Base-by-base conservation (phyloP, 2,888 invertebrate species). In the Calameuta pallipes region DNA sequence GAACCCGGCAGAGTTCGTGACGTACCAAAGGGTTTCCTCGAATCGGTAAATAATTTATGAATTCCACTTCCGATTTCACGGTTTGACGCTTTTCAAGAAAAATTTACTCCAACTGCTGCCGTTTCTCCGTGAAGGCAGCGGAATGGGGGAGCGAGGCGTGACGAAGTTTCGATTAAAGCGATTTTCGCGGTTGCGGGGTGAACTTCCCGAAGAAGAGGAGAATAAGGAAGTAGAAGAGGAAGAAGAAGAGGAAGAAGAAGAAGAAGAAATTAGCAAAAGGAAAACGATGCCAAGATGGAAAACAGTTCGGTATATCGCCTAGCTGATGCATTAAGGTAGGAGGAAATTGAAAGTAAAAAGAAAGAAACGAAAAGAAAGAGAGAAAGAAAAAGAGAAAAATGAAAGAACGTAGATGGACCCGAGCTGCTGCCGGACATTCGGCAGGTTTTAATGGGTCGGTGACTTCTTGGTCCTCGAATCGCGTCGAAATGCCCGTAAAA, bases 11-110 rank as follows among this genome's bases (percentile, higher is more conserved):
- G 41, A 36, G 36, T 12, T 71, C 75, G 74, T 68, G 73, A 70
- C 75, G 76, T 74, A 79, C 74, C 56, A 74, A 75, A 41, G 69
- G 31, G 71, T 78, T 71, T 56, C 30, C 34, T 34, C 41, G 75
- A 79, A 82, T 82, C 83, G 81, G 82, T 89, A 88, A 88, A 89
- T 89, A 88, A 89, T 89, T 88, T 87, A 89, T 88, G 85, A 88
- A 85, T 82, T 83, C 79, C 77, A 70, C 78, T 79, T 76, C 80
- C 85, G 86, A 86, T 86, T 87, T 87, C 82, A 86, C 84, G 86
- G 84, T 79, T 82, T 82, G 82, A 79, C 79, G 81, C 81, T 70
- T 70, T 70, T 70, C 31, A 70, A 33, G 70, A 70, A 70, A 70
- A 70, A 70, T 70, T 30, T 70, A 31, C 12, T 70, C 70, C 70